Evolutionary conservation across 2,888 invertebrate species (phyloP), one percentile per base, ranked within the genome.

Genomic region (Drosophila nigricruria): DNA sequence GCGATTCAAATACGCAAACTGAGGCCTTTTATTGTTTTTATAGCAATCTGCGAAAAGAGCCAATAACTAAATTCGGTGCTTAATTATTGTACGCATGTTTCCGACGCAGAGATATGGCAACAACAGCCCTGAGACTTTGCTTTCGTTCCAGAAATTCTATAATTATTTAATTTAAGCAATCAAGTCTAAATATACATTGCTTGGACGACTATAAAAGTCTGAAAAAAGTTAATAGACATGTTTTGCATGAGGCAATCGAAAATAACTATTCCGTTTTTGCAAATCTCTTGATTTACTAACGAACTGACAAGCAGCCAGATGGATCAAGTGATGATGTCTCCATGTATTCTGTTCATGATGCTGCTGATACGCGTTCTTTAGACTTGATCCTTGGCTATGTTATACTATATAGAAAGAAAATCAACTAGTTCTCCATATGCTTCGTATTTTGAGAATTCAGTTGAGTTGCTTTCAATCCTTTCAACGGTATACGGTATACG

Each of bases 401-500:
- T 14, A 14, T 6, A 1, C 0, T 6, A 43, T 5, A 14, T 12
- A 14, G 3, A 8, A 43, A 14, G 43, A 14, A 20, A 20, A 6
- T 3, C 20, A 42, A 1, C 36, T 36, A 36, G 36, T 4, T 36
- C 5, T 30, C 6, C 30, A 30, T 8, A 30, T 1, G 30, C 6
- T 5, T 30, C 30, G 8, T 30, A 30, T 8, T 30, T 30, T n/a
- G n/a, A n/a, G n/a, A n/a, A n/a, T n/a, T n/a, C 34, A 14, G 34
- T 14, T 34, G 34, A 14, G 38, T 18, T n/a, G 38, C 9, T 8
- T 40, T 40, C 38, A 10, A 18, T 18, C 18, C 4, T 5, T 12
- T 12, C 18, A 12, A 0, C 0, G 0, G 1, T n/a, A n/a, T 38
- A 20, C n/a, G n/a, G n/a, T n/a, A n/a, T n/a, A 0, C 0, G 0